Percentiles rank a stretch among this genome's conserved stretches.
Evolutionary conservation across 2,113 vertebrate genomes (phyloP).

Genomic region (Ploceus nigricollis): DNA sequence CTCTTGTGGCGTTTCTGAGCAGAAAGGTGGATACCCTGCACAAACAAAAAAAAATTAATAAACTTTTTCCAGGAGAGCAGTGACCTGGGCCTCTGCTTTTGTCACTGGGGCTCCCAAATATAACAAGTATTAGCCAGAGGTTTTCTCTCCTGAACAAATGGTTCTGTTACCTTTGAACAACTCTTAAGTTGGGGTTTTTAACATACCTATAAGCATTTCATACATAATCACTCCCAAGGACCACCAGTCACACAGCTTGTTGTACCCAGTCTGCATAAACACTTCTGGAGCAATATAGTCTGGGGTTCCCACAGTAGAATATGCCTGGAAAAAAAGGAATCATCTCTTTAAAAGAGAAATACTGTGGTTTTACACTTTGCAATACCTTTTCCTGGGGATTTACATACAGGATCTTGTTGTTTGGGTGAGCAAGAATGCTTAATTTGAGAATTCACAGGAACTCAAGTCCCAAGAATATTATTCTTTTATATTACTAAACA

Average conservation of each 20-base stretch:
- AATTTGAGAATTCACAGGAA: neutral
- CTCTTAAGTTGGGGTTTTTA: neutral
- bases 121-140: neutral
- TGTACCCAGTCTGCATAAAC: slow-evolving; percentile 97
- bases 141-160: neutral
- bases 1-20: slow-evolving; percentile 97
- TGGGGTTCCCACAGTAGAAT: slow-evolving; percentile 94
- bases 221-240: slow-evolving; percentile 98
- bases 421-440: neutral
- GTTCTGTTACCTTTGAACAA: neutral
- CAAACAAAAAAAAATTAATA: neutral
- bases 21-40: slow-evolving; percentile 96
- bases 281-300: slow-evolving; percentile 98
- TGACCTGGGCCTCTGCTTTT: neutral
- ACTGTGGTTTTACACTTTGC: rapidly evolving
- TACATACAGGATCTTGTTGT: neutral
- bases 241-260: slow-evolving; percentile 98
- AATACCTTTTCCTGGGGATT: neutral
- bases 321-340: slow-evolving; percentile 78
- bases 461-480: neutral
- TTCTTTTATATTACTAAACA: neutral
- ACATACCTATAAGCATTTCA: slow-evolving; percentile 95
- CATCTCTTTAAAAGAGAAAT: neutral
- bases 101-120: neutral
- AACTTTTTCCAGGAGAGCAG: neutral